Conservation (phyloP, 2,888 invertebrate species). For the Perizoma affinitatum region DNA sequence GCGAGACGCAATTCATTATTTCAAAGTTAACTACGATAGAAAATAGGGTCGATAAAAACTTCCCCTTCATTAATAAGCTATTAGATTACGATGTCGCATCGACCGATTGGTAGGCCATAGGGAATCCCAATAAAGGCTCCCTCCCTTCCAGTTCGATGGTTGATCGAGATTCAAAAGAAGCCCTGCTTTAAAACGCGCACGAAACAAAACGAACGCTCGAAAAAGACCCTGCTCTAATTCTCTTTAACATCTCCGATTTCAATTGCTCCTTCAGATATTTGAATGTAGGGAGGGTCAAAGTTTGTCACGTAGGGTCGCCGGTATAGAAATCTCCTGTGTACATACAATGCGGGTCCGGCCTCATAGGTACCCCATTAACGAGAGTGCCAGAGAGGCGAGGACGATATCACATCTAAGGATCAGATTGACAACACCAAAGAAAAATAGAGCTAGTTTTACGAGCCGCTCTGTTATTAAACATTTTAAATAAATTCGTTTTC, state of each 20-base stretch:
- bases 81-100: slow-evolving; percentile 80
- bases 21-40: slow-evolving; percentile 77
- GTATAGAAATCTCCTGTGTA: slow-evolving; percentile 70
- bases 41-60: slow-evolving; percentile 77
- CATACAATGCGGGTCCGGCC: slow-evolving; percentile 79
- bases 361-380: slow-evolving; percentile 82
- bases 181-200: slow-evolving; percentile 74
- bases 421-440: slow-evolving; percentile 76
- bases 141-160: slow-evolving; percentile 80
- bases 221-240: slow-evolving; percentile 83
- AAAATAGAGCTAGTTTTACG: slow-evolving; percentile 75
- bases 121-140: slow-evolving; percentile 82
- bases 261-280: slow-evolving; percentile 84
- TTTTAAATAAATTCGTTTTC: slow-evolving; percentile 73
- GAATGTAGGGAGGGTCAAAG: slow-evolving; percentile 83
- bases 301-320: slow-evolving; percentile 82
- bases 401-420: slow-evolving; percentile 78
- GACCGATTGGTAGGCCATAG: slow-evolving; percentile 81
- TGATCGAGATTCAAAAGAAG: slow-evolving; percentile 83
- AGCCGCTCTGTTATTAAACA: slow-evolving; percentile 80
- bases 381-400: slow-evolving; percentile 74
- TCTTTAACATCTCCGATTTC: slow-evolving; percentile 84
- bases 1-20: slow-evolving; percentile 70
- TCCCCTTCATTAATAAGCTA: slow-evolving; percentile 83
- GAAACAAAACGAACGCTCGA: slow-evolving; percentile 80